Evolutionary conservation across 2,797 vertebrate genomes (phyloP), one percentile per base, ranked within the genome.

Genomic region (Sciaenops ocellatus): DNA sequence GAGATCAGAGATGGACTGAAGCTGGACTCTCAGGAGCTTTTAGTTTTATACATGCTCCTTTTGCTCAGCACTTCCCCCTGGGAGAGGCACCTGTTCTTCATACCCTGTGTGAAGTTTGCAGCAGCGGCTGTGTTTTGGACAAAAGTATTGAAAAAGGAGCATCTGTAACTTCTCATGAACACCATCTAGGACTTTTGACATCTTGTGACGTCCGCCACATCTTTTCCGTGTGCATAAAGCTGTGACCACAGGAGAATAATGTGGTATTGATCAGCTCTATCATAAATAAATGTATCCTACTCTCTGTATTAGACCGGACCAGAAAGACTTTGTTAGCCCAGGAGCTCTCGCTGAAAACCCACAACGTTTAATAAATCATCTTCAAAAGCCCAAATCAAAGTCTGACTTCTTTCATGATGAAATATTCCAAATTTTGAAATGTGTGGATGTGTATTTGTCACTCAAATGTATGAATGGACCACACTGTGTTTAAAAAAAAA

Each of bases 81-180:
- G 44, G 34, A 30, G 38, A 82, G 5, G 0, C 30, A 64, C 18
- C 41, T 28, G 0, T 20, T 54, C 46, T 28, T 41, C 57, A 51
- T 3, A 13, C 73, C 47, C 52, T 20, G 16, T 1, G n/a, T 30
- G 20, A 50, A 3, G 42, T 61, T n/a, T 51, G 15, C 48, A 54
- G 69, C 34, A 28, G 3, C 7, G 0, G 42, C 46, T 50, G 15
- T 55, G 20, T 48, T 34, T 69, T 16, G 11, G 18, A 28, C 2
- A 17, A n/a, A 47, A 26, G 0, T 41, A 28, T 34, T 55, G 34
- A 6, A 38, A 38, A 57, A 42, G 48, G 60, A 44, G 1, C 67
- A 46, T 26, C 16, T 34, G 44, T 0, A 17, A 57, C 38, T 42
- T 78, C 63, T 70, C 30, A 3, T 69, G 38, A 52, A 68, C 59